Percentiles rank a stretch among this genome's conserved stretches.
Conservation (phyloP, 2,888 invertebrate species). For the Philereme vetulata region DNA sequence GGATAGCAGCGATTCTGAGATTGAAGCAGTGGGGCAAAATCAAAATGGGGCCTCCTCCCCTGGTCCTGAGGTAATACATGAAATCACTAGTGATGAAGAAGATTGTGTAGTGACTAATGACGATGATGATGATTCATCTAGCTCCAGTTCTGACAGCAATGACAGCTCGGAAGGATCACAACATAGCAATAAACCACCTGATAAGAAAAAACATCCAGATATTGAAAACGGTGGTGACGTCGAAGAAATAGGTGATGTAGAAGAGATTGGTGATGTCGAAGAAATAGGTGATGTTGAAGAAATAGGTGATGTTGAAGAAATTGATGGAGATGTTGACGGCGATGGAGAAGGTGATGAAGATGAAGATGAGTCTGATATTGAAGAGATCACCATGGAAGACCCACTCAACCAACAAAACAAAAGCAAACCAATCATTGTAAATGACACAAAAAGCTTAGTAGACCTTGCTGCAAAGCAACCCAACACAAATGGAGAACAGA, state of each 20-base stretch:
- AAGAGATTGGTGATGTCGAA: slow-evolving; percentile 75
- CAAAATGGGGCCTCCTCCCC: slow-evolving; percentile 68
- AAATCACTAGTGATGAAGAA: slow-evolving; percentile 82
- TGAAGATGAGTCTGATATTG: slow-evolving; percentile 50
- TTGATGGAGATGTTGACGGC: slow-evolving; percentile 79
- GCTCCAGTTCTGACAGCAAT: slow-evolving; percentile 84
- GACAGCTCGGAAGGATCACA: slow-evolving; percentile 84
- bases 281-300: slow-evolving; percentile 84
- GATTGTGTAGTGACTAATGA: slow-evolving; percentile 81
- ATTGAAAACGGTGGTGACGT: slow-evolving; percentile 78
- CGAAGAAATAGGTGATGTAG: slow-evolving; percentile 75
- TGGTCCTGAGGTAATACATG: slow-evolving; percentile 75
- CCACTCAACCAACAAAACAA: slow-evolving; percentile 80
- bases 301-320: slow-evolving; percentile 59
- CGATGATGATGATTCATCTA: slow-evolving; percentile 75
- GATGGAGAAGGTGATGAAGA: slow-evolving; percentile 80
- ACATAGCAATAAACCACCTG: slow-evolving; percentile 70
- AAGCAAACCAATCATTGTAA: slow-evolving; percentile 85
- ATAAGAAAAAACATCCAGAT: slow-evolving; percentile 81
- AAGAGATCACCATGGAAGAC: slow-evolving; percentile 87
- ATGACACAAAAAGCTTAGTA: slow-evolving; percentile 88
- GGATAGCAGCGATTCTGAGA: slow-evolving; percentile 74
- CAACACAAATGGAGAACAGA: slow-evolving; percentile 73
- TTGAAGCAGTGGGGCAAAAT: slow-evolving; percentile 68
- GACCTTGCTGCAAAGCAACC: slow-evolving; percentile 86